A percentile compares a stretch with the other conserved stretches of the same genome.
Conservation (phyloP, 2,797 vertebrate genomes). For the Myripristis jacobus region DNA sequence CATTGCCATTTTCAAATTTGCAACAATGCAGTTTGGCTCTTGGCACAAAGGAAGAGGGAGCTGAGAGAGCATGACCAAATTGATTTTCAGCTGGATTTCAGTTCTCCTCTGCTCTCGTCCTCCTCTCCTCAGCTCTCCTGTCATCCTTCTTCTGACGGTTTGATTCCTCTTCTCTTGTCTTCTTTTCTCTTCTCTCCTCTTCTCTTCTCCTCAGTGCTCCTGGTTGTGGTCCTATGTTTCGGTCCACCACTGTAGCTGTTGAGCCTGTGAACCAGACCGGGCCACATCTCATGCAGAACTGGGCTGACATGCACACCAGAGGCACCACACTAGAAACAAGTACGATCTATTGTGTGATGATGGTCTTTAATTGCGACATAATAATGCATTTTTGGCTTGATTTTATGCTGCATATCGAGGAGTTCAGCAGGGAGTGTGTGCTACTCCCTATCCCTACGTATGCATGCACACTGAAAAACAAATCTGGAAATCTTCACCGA, state of each 20-base stretch:
- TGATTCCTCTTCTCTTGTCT: background rate
- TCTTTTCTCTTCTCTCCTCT: background rate
- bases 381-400: conserved; percentile 56
- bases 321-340: conserved; percentile 54
- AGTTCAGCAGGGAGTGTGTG: conserved; percentile 39
- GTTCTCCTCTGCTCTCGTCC: conserved; percentile 30
- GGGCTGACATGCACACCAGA: conserved; percentile 40
- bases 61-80: conserved; percentile 43
- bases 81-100: conserved; percentile 73
- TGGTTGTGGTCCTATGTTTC: conserved; percentile 98
- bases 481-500: background rate
- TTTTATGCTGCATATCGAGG: conserved; percentile 43
- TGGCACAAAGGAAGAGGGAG: conserved; percentile 36
- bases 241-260: conserved; percentile 96
- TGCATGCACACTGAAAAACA: background rate
- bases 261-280: conserved; percentile 72
- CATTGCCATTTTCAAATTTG: conserved; percentile 51
- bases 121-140: background rate
- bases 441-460: conserved; percentile 20
- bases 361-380: background rate
- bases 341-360: conserved; percentile 50
- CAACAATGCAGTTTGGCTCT: conserved; percentile 56
- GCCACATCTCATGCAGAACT: conserved; percentile 45
- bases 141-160: background rate
- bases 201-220: conserved; percentile 86